Conservation (phyloP, 1,140 invertebrate genomes). For the Drosophila ficusphila region DNA sequence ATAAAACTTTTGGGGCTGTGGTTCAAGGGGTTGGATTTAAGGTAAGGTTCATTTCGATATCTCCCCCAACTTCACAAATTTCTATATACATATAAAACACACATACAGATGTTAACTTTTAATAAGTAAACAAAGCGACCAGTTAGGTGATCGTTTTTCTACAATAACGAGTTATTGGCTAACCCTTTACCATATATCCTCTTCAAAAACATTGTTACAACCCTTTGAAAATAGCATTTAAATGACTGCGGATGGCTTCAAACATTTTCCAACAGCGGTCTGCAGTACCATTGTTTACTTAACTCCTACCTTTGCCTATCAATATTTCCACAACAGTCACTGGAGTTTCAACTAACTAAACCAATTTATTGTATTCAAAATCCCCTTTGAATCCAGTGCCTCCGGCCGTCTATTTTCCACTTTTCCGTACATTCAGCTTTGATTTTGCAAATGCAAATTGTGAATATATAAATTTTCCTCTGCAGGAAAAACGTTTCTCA, state of each 20-base stretch:
- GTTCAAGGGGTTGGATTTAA: neutral
- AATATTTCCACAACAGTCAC: slow-evolving; percentile 25
- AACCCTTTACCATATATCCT: too few species aligned
- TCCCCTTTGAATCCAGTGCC: slow-evolving; percentile 20
- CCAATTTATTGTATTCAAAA: slow-evolving; percentile 36
- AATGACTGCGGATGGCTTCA: too few species aligned
- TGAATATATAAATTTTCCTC: slow-evolving; percentile 23
- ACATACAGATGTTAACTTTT: too few species aligned
- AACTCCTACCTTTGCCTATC: slow-evolving; percentile 2
- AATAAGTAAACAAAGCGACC: too few species aligned
- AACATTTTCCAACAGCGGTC: slow-evolving; percentile 5
- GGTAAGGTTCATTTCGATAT: too few species aligned
- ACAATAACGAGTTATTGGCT: too few species aligned
- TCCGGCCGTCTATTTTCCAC: slow-evolving; percentile 9
- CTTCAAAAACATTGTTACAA: neutral
- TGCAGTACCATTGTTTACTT: slow-evolving; percentile 3
- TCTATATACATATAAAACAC: too few species aligned
- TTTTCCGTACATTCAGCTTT: slow-evolving; percentile 36
- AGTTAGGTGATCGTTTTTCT: too few species aligned
- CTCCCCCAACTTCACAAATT: too few species aligned
- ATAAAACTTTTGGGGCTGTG: neutral
- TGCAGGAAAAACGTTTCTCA: slow-evolving; percentile 26
- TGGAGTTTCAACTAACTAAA: slow-evolving; percentile 18
- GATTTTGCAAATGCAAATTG: slow-evolving; percentile 56
- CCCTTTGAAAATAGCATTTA: neutral